Conservation (phyloP, 2,888 invertebrate species). For the Diachrysia chrysitis region DNA sequence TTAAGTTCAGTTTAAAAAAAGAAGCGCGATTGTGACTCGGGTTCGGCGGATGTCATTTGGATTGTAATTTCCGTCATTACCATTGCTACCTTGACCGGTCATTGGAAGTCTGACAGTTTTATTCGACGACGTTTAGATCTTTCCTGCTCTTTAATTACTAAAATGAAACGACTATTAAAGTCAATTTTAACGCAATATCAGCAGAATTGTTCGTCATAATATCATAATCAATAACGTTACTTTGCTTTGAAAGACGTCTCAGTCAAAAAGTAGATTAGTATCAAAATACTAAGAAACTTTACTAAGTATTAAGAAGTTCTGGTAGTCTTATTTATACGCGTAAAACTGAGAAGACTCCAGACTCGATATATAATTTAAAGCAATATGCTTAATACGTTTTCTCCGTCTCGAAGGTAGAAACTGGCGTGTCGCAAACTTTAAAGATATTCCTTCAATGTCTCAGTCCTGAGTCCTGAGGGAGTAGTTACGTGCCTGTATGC, state of each 20-base stretch:
- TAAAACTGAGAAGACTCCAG: neutral
- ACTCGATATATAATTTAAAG: slow-evolving; percentile 25
- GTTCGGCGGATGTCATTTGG: slow-evolving; percentile 19
- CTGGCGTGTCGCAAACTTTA: slow-evolving; percentile 62
- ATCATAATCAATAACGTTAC: neutral
- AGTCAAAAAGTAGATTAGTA: neutral
- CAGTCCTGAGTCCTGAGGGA: slow-evolving; percentile 70
- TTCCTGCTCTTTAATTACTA: slow-evolving; percentile 18
- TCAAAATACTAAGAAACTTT: neutral
- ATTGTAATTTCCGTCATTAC: slow-evolving; percentile 28
- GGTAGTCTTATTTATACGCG: neutral
- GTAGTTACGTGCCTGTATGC: slow-evolving; percentile 76
- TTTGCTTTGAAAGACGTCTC: neutral
- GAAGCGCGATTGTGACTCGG: slow-evolving; percentile 6
- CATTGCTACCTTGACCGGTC: slow-evolving; percentile 32
- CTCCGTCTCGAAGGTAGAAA: slow-evolving; percentile 45
- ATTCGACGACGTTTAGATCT: slow-evolving; percentile 22
- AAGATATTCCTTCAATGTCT: slow-evolving; percentile 74
- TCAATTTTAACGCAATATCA: neutral
- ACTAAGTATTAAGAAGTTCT: neutral
- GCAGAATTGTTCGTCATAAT: neutral
- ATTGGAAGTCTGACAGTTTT: slow-evolving; percentile 31
- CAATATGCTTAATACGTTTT: slow-evolving; percentile 42
- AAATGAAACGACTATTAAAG: slow-evolving; percentile 12
- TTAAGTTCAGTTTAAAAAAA: neutral